Evolutionary conservation across 2,888 invertebrate genomes (phyloP), one percentile per base, ranked within the genome.

Genomic region (Caenorhabditis auriculariae): DNA sequence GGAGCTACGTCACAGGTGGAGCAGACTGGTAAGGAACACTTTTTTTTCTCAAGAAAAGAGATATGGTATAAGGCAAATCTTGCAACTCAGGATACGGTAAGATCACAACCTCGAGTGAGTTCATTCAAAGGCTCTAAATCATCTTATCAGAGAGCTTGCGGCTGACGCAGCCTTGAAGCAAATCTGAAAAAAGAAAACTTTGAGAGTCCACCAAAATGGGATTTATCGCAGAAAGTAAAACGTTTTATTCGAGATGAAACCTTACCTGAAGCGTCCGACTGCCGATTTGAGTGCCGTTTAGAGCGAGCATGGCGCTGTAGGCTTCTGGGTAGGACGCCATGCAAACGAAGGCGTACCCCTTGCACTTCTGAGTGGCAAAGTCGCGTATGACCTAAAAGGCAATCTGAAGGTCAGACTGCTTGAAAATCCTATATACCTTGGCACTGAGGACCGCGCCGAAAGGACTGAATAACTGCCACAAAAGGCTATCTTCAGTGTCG

Each of bases 271-370:
- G 88, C 79, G 93, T 91, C 80, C 94, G 89, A 84, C 92, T 93
- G 81, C 91, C 92, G 82, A 95, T 87, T 79, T 91, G 91, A 85
- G 93, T 93, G 81, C 94, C 94, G 85, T 95, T 94, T 82, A 95
- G 87, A 71, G 91, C 91, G 85, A 93, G 91, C 82, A 94, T 94
- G 76, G 95, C 94, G 80, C 92, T 90, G 69, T 93, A 89, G 60
- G 94, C 92, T 85, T 95, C 94, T 82, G 94, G 93, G 83, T 95
- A 94, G 85, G 93, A 93, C 83, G 93, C 93, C 94, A 95, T 95
- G 71, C 93, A 93, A 76, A 95, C 93, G 84, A 94, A 94, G 75
- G 93, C 95, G 85, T 93, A 95, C 69, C 95, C 95, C 87, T 93
- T 94, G 87, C 94, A 94, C 85, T 94, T 94, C 86, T 92, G 92